Evolutionary conservation across 2,113 vertebrate species (phyloP).

Genomic region (Scopus umbretta): DNA sequence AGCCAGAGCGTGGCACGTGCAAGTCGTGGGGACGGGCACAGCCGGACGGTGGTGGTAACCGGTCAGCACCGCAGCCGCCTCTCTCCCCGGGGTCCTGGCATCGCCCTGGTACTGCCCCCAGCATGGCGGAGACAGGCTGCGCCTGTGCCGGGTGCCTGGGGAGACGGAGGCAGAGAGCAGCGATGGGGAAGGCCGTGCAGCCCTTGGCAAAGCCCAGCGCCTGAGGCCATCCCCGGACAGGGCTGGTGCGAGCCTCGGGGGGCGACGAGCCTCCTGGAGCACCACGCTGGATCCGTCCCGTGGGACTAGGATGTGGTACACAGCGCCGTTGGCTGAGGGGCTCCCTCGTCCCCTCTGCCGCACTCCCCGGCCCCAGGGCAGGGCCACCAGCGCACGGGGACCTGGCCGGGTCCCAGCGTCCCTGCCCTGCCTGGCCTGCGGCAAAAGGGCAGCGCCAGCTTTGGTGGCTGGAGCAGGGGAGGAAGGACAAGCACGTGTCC

Average conservation of each 20-base stretch:
- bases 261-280: neutral
- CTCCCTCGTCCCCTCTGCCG: rapidly evolving
- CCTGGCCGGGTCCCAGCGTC: rapidly evolving
- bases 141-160: neutral
- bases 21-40: neutral
- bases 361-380: neutral
- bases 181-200: neutral
- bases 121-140: neutral
- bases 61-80: rapidly evolving
- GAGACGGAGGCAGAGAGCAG: neutral
- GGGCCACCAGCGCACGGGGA: neutral
- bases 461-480: no score
- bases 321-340: rapidly evolving
- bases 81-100: rapidly evolving
- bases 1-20: neutral
- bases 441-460: neutral
- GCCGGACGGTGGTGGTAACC: neutral
- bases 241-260: neutral
- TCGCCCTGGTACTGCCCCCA: neutral
- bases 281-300: rapidly evolving
- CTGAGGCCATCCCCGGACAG: rapidly evolving
- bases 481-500: neutral
- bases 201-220: neutral
- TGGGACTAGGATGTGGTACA: neutral
- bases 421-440: neutral